phyloP scores from a whole-genome alignment of 1,140 invertebrate genomes.

The Cherax destructor region DNA sequence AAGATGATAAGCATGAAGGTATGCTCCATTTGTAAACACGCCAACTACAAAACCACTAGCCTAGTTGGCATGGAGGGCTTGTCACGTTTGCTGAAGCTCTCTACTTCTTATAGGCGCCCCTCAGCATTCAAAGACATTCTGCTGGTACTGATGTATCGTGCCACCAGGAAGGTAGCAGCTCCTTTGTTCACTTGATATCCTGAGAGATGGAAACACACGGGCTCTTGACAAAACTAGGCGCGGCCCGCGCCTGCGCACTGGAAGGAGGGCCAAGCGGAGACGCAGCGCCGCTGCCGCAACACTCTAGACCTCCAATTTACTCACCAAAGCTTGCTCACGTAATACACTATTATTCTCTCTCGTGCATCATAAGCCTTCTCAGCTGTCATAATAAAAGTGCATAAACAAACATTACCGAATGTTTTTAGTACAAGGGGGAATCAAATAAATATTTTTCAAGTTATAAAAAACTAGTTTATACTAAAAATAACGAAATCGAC shows the following conservation, averaged over 20 bases:
- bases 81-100: conserved; percentile 3
- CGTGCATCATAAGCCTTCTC: neutral
- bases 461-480: no score
- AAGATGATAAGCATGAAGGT: neutral
- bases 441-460: no score
- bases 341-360: neutral
- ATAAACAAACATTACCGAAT: neutral
- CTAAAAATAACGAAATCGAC: no score
- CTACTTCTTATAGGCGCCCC: neutral
- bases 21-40: neutral
- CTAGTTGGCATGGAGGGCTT: neutral
- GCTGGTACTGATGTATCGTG: neutral
- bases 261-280: conserved; percentile 13
- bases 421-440: no score
- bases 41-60: neutral
- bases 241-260: conserved; percentile 34
- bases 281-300: neutral
- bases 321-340: neutral
- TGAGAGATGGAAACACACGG: conserved; percentile 29
- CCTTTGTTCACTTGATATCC: conserved; percentile 40
- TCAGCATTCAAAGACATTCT: neutral
- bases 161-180: conserved; percentile 7
- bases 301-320: neutral
- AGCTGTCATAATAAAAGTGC: neutral
- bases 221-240: conserved; percentile 30